Conservation (phyloP, 1,140 invertebrate genomes). For the Geopemphigus sp. region DNA sequence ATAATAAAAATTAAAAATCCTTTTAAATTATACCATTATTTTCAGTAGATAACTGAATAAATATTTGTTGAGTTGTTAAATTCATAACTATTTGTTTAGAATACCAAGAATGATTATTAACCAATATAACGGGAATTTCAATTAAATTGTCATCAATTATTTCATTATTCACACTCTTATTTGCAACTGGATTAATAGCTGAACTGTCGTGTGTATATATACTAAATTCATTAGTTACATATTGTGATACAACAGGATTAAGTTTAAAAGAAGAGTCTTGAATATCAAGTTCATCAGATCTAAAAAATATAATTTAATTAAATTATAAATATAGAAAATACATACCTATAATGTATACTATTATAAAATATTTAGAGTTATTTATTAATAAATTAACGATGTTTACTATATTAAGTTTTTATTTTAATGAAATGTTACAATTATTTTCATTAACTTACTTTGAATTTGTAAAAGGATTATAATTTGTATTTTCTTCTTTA, state of each 20-base stretch:
- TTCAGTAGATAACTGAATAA: constrained; percentile 14
- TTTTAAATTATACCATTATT: constrained; percentile 38
- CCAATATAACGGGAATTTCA: neutral
- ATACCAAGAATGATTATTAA: constrained; percentile 14
- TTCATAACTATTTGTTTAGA: constrained; percentile 32
- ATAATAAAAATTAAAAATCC: neutral
- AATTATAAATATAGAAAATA: neutral
- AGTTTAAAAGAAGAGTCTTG: neutral
- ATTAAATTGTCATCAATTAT: neutral
- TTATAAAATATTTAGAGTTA: neutral
- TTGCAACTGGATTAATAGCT: neutral
- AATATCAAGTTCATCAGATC: neutral
- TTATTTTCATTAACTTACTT: constrained; percentile 31
- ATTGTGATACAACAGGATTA: constrained; percentile 22
- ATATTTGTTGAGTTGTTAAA: constrained; percentile 37
- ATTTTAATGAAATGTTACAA: too few species aligned
- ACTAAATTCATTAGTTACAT: constrained; percentile 6
- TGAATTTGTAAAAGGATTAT: neutral
- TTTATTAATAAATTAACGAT: too few species aligned
- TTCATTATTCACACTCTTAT: neutral
- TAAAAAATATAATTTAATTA: constrained; percentile 10
- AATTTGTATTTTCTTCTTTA: neutral
- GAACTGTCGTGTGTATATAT: neutral
- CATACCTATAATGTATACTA: neutral
- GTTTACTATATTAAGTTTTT: too few species aligned